Evolutionary conservation across 2,113 vertebrate species (phyloP), one percentile per base, ranked within the genome.

Genomic region (Rafetus swinhoei): DNA sequence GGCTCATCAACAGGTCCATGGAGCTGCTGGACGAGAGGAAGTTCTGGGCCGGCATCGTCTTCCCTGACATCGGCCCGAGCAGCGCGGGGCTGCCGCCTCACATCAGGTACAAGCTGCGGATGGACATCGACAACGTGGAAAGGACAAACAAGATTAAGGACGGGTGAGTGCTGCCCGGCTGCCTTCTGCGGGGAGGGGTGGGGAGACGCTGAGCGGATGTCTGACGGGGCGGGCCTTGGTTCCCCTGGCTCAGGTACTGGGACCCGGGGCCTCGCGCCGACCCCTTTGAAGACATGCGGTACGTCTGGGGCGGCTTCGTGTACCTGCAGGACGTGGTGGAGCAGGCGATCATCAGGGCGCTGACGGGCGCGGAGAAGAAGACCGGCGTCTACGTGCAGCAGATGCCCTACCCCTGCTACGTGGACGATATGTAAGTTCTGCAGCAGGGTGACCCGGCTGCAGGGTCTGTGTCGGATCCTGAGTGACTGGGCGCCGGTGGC

Each of bases 61-160:
- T 99, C 94, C 97, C 98, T 0, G 99, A 98, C 88, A 53, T 99
- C 4, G 76, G 96, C 8, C 94, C 98, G 3, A 98, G 97, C 81
- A 98, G 98, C 55, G 94, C 96, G 0, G 98, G 98, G 62, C 98
- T 99, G 19, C 99, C 99, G 29, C 94, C 96, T 0, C 99, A 99
- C 1, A 97, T 99, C 89, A 98, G 98, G 95, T 99, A 99, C 97
- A 99, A 99, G 97, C 99, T 99, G 96, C 99, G 99, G 79, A 99
- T 99, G 99, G 99, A 99, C 96, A 99, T 99, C 5, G 99, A 99
- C 97, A 99, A 99, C 0, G 99, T 99, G 89, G 99, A 99, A 96
- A 98, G 99, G 95, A 99, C 99, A 54, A 99, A 99, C 91, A 99
- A 99, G 97, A 99, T 99, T 96, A 99, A 99, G 97, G 99, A 99